Base-by-base conservation (phyloP, 2,797 vertebrate genomes). In the Malacoraja senta region DNA sequence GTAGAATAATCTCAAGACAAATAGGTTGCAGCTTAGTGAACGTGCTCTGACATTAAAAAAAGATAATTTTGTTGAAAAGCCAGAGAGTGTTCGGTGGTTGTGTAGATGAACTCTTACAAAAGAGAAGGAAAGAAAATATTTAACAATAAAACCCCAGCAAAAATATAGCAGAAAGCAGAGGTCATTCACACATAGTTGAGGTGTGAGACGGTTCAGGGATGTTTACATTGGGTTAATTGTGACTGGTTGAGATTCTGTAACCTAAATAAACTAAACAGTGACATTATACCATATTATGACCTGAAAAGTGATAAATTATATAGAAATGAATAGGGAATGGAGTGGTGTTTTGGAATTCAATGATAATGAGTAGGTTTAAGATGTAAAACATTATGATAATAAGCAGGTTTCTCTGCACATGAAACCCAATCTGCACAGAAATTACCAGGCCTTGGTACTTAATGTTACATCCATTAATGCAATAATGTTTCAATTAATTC, bases 401-500 rank as follows among this genome's bases (percentile, higher is more conserved):
- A 92, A 92, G 90, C 71, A 92, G 90, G 90, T 76, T 92, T 92
- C 71, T 44, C 90, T 92, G 90, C 44, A 92, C 90, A 76, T 92
- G 90, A 92, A 92, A 92, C 90, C 38, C 38, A 74, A 92, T 74
- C 90, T 92, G 68, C 90, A 76, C 72, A 92, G 90, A 92, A 92
- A 92, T 92, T 92, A 92, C 71, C 90, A 92, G 90, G 90, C 71
- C 90, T 92, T 76, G 90, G 90, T 92, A 92, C 65, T 92, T 92
- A 92, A 92, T 92, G 90, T 92, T 92, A 92, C 90, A 92, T 96
- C 95, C 95, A 95, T 97, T 97, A 97, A 96, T 97, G 96, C 96
- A 94, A 96, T 96, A 97, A 97, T 96, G 94, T 97, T 97, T 97
- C 97, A 97, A 97, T 97, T 97, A 97, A 97, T 97, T 97, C 96